Conservation (phyloP, 2,113 vertebrate genomes). For the Misgurnus mizolepis region DNA sequence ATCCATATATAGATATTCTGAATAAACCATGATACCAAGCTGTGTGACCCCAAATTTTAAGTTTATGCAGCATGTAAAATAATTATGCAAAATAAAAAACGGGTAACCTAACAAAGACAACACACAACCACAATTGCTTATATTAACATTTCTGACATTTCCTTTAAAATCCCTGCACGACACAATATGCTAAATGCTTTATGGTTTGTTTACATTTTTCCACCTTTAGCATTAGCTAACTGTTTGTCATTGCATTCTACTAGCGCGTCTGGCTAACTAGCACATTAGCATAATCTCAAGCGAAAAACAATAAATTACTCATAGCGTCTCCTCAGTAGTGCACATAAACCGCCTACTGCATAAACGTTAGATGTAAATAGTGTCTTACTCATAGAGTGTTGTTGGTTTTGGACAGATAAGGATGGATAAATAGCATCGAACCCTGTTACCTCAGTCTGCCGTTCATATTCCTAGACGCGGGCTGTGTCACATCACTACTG, state of each 20-base stretch:
- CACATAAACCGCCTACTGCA: not conserved
- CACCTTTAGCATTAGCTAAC: conserved; percentile 8
- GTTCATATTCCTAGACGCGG: not conserved
- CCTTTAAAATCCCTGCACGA: not conserved
- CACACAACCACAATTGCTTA: not conserved
- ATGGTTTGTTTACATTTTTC: not conserved
- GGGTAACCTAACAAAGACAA: conserved; percentile 13
- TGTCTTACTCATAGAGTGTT: conserved; percentile 49
- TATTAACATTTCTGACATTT: not conserved
- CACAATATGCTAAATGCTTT: not conserved
- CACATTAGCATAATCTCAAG: not conserved
- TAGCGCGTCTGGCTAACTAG: conserved; percentile 16
- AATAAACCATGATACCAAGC: too few relatives aligned
- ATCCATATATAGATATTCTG: too few relatives aligned
- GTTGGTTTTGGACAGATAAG: conserved; percentile 15
- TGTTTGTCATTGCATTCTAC: not conserved
- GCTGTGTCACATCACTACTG: not conserved
- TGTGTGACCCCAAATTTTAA: too few relatives aligned
- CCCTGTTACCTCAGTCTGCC: conserved; percentile 19
- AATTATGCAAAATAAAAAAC: not conserved
- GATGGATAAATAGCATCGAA: not conserved
- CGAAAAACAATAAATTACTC: not conserved
- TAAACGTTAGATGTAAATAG: not conserved
- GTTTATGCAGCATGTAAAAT: too few relatives aligned
- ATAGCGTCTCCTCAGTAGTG: not conserved